A percentile compares a stretch with the other conserved stretches of the same genome.
Evolutionary conservation across 2,113 vertebrate species (phyloP).

Genomic region (Toxotes jaculatrix): DNA sequence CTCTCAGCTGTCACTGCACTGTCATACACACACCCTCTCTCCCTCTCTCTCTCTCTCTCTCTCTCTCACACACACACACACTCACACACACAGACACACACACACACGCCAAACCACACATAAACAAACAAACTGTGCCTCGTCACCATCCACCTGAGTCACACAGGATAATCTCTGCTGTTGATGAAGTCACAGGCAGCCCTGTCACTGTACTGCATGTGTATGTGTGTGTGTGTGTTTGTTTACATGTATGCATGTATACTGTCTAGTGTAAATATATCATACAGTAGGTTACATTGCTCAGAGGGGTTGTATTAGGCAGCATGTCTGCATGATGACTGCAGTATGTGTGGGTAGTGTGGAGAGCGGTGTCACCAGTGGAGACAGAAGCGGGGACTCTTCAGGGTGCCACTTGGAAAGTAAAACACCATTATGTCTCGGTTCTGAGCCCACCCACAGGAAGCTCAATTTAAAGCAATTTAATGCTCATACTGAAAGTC

Average conservation of each 20-base stretch:
- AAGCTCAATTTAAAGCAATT: conserved; percentile 45
- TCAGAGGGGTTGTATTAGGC: conserved; percentile 69
- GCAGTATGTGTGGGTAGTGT: conserved; percentile 71
- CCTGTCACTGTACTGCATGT: conserved; percentile 55
- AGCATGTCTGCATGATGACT: conserved; percentile 69
- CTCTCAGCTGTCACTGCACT: conserved; percentile 54
- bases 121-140: conserved; percentile 67
- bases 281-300: conserved; percentile 69
- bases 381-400: conserved; percentile 65
- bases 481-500: not conserved
- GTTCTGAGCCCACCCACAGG: conserved; percentile 57
- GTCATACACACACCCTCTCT: conserved; percentile 24
- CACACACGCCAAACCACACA: conserved; percentile 22
- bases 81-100: conserved; percentile 12
- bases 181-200: conserved; percentile 77
- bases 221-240: conserved; percentile 37
- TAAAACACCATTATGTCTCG: conserved; percentile 65
- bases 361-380: conserved; percentile 66
- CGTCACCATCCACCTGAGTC: conserved; percentile 78
- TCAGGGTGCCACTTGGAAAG: conserved; percentile 70
- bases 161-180: conserved; percentile 72
- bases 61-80: not conserved
- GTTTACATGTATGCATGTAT: conserved; percentile 63
- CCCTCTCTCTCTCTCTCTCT: too few species aligned
- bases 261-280: conserved; percentile 73